These are phyloP conservation scores for Euleptes europaea DNA, from an alignment of 2,113 vertebrate species.

Conservation along the genomic window DNA sequence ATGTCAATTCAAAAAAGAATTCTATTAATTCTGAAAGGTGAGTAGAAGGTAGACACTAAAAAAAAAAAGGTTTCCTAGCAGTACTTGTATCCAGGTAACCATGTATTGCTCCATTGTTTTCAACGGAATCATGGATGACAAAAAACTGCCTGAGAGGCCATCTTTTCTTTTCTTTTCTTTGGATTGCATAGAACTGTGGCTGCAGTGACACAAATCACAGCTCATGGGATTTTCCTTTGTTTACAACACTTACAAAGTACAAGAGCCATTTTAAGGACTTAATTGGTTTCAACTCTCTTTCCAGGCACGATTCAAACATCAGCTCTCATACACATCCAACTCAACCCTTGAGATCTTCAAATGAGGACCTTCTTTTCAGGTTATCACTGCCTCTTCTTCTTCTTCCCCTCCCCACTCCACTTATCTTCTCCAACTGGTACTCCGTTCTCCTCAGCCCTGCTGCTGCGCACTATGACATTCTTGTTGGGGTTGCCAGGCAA, in stretches of 20 bases:
- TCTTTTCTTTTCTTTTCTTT: neutral
- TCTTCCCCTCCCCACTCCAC: too few relatives aligned
- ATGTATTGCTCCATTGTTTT: neutral
- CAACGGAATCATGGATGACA: neutral
- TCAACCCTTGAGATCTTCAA: too few relatives aligned
- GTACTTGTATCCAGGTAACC: neutral
- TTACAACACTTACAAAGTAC: neutral
- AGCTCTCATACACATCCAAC: too few relatives aligned
- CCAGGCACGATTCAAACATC: too few relatives aligned
- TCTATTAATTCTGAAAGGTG: slow-evolving; percentile 3
- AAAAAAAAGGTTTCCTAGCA: neutral
- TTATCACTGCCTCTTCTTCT: too few relatives aligned
- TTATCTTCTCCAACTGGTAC: too few relatives aligned
- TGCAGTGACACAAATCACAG: neutral
- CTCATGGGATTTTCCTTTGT: neutral
- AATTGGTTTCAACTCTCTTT: neutral
- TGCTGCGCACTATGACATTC: too few relatives aligned
- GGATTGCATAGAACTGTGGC: neutral
- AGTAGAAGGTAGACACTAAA: neutral
- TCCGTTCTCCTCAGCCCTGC: too few relatives aligned
- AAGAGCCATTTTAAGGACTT: neutral
- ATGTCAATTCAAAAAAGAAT: neutral
- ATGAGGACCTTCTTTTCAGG: too few relatives aligned
- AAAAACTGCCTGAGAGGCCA: neutral
- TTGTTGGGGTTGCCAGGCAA: too few relatives aligned